A percentile compares a stretch with the other conserved stretches of the same genome.
phyloP scores from a whole-genome alignment of 2,113 vertebrate genomes.

The Trichomycterus rosablanca region DNA sequence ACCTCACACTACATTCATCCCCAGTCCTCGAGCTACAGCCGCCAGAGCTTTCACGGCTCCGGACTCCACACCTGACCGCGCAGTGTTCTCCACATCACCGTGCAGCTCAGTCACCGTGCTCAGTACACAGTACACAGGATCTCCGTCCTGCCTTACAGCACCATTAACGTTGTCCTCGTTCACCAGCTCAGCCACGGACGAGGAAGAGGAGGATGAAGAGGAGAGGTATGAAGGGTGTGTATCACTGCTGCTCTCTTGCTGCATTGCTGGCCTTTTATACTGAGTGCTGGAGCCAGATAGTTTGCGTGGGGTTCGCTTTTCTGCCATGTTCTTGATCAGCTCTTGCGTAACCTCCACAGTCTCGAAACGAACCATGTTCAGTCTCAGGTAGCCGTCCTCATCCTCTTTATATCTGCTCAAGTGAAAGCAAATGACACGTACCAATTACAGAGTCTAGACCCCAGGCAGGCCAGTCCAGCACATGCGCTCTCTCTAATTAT shows the following conservation, averaged over 20 bases:
- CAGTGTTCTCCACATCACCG: constrained; percentile 51
- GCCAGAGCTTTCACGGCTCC: constrained; percentile 68
- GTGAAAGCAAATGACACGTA: neutral
- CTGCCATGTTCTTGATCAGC: constrained; percentile 78
- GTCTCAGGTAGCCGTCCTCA: constrained; percentile 61
- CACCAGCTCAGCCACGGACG: constrained; percentile 52
- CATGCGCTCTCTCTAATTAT: too few relatives aligned
- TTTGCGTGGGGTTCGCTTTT: constrained; percentile 63
- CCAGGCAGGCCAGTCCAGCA: too few relatives aligned
- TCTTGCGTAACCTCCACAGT: constrained; percentile 75
- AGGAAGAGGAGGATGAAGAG: constrained; percentile 43
- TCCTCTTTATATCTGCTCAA: constrained; percentile 66
- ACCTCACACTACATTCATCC: constrained; percentile 72
- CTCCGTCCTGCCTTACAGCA: constrained; percentile 47
- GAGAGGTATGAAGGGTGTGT: constrained; percentile 47
- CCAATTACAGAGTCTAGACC: too few relatives aligned
- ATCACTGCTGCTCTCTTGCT: constrained; percentile 41
- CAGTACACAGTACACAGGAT: constrained; percentile 65
- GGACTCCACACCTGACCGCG: constrained; percentile 43
- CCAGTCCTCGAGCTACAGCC: constrained; percentile 69
- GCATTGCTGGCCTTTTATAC: constrained; percentile 39
- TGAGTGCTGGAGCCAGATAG: constrained; percentile 43
- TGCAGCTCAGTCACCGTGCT: constrained; percentile 60
- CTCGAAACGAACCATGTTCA: constrained; percentile 72
- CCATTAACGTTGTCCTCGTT: constrained; percentile 48